These are phyloP conservation scores for Lumbricus terrestris DNA, from an alignment of 2,888 invertebrate genomes.

Conservation along the genomic window DNA sequence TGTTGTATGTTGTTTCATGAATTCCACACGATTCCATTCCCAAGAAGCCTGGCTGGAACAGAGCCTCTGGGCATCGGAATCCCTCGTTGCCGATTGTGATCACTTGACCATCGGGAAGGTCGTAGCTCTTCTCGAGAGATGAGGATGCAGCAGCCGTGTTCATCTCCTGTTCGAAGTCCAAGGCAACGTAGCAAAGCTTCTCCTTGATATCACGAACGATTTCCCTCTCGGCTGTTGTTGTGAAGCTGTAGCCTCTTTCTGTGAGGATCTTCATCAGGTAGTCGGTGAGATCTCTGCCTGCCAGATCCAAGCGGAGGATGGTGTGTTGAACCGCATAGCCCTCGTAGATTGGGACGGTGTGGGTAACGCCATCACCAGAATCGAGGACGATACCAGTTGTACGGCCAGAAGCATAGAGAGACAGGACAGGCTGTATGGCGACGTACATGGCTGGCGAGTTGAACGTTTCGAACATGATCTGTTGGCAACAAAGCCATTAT, in stretches of 20 bases:
- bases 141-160: background rate
- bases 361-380: background rate
- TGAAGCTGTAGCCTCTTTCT: background rate
- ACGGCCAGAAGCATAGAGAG: background rate
- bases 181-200: background rate
- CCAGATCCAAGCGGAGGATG: background rate
- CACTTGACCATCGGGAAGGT: too few relatives aligned
- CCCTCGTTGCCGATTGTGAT: too few relatives aligned
- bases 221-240: background rate
- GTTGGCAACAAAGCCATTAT: too few relatives aligned
- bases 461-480: too few relatives aligned
- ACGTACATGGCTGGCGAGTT: background rate
- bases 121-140: background rate
- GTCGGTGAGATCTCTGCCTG: background rate
- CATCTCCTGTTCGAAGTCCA: background rate
- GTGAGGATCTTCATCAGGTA: constrained; percentile 3
- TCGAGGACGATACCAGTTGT: constrained; percentile 3
- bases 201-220: constrained; percentile 3
- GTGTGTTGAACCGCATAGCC: background rate
- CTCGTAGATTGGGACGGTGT: background rate
- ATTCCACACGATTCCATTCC: too few relatives aligned
- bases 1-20: too few relatives aligned
- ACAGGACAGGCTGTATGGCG: background rate
- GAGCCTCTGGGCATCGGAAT: too few relatives aligned
- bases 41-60: too few relatives aligned